Evolutionary conservation across 2,113 vertebrate genomes (phyloP), one percentile per base, ranked within the genome.

Genomic region (Acinonyx jubatus): DNA sequence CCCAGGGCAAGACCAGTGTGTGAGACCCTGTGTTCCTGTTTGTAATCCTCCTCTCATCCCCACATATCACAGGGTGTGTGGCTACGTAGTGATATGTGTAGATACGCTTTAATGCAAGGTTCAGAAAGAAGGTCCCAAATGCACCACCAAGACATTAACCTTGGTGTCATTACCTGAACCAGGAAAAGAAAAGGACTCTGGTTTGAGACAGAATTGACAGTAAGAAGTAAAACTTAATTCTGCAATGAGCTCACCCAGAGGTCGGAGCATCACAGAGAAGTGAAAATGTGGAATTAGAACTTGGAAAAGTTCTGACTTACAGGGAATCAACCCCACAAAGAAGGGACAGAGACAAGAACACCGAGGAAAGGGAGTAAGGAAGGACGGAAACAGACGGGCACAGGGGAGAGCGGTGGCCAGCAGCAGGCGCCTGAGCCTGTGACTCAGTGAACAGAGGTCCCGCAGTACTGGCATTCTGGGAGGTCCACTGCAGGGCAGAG

Each of bases 341-440:
- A 63, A 48, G 29, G 80, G 9, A 71, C 0, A 41, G 83, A 96
- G 76, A 61, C 41, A 89, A 81, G 82, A 85, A 50, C 61, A 55
- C 7, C 33, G 2, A 1, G 8, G 45, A 80, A 38, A 68, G 31
- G 71, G 45, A 15, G 7, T 3, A 41, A 31, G 23, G 29, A n/a
- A 45, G 29, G 48, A 76, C 45, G 3, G 36, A 65, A 83, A 18
- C 25, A 31, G 76, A 73, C 29, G n/a, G 27, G 6, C 23, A 7
- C 0, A 36, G 50, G 69, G 45, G 3, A 38, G 38, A 13, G 29
- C 6, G 27, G 61, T 3, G 69, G 25, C 38, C 7, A 19, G 25
- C 7, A 3, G 86, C 45, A 25, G 0, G 14, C 0, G 3, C 1
- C 3, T 1, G 1, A 18, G 74, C 25, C 65, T 38, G 1, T 4